Evolutionary conservation across 2,113 vertebrate species (phyloP).

Genomic region (Xiphophorus maculatus): DNA sequence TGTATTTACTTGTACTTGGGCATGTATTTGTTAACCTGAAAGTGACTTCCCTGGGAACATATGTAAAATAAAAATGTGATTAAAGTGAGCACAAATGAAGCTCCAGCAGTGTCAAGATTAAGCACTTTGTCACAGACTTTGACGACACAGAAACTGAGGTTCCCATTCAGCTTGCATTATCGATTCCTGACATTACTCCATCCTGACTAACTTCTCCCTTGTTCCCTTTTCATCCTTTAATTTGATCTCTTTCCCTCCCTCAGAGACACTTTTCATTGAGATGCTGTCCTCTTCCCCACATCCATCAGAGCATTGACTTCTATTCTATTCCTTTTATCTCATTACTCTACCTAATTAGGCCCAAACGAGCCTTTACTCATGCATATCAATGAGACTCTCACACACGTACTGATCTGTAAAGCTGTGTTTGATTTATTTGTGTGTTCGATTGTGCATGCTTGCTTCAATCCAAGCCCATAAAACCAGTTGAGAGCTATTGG

Average conservation of each 20-base stretch:
- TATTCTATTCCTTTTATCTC: slow-evolving; percentile 69
- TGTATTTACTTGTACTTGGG: background rate
- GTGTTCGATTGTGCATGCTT: slow-evolving; percentile 4
- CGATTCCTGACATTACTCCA: slow-evolving; percentile 42
- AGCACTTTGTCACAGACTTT: slow-evolving; percentile 10
- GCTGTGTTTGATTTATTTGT: slow-evolving; percentile 30
- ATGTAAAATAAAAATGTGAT: slow-evolving; percentile 7
- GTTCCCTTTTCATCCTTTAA: slow-evolving; percentile 64
- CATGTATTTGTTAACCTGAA: background rate
- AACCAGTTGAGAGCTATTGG: background rate
- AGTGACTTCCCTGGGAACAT: background rate
- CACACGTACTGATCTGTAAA: slow-evolving; percentile 27
- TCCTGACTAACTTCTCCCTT: slow-evolving; percentile 44
- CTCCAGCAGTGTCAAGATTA: background rate
- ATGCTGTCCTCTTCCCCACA: slow-evolving; percentile 57
- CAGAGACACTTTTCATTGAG: slow-evolving; percentile 62
- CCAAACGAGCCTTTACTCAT: slow-evolving; percentile 60
- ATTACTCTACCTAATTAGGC: slow-evolving; percentile 74
- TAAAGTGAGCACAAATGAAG: slow-evolving; percentile 18
- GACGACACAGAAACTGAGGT: slow-evolving; percentile 1
- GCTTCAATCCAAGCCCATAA: background rate
- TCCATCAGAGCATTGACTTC: slow-evolving; percentile 63
- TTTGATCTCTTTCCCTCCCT: slow-evolving; percentile 59
- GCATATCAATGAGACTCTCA: slow-evolving; percentile 60
- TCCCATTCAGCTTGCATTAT: slow-evolving; percentile 36